phyloP scores from a whole-genome alignment of 2,888 invertebrate species.

The Mongoloraphidia duomilia region DNA sequence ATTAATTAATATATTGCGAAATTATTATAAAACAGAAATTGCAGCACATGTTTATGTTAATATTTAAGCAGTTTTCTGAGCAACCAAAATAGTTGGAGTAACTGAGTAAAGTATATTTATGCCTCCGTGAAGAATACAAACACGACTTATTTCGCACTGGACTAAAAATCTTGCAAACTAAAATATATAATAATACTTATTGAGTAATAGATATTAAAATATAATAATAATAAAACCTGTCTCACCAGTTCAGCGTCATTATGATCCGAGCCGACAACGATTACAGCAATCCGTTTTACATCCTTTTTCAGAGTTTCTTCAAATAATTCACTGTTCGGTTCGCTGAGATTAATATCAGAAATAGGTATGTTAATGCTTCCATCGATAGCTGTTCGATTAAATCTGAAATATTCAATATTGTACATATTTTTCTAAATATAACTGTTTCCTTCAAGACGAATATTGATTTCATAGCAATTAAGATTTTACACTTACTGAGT shows the following conservation, averaged over 20 bases:
- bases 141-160: slow-evolving; percentile 58
- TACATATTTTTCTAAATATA: slow-evolving; percentile 3
- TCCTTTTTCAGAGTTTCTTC: slow-evolving; percentile 41
- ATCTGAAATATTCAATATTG: slow-evolving; percentile 35
- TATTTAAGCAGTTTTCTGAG: slow-evolving; percentile 11
- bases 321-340: slow-evolving; percentile 52
- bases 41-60: background rate
- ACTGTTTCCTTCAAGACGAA: background rate
- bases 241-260: slow-evolving; percentile 61
- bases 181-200: slow-evolving; percentile 18
- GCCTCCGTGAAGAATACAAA: slow-evolving; percentile 79
- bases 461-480: slow-evolving; percentile 17
- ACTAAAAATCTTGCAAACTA: slow-evolving; percentile 82
- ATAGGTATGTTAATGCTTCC: slow-evolving; percentile 83
- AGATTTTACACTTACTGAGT: slow-evolving; percentile 35
- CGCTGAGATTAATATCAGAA: slow-evolving; percentile 58
- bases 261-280: slow-evolving; percentile 65
- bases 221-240: slow-evolving; percentile 4
- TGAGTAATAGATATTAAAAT: slow-evolving; percentile 4
- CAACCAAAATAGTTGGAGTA: slow-evolving; percentile 39
- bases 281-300: slow-evolving; percentile 50
- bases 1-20: too few relatives aligned
- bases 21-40: background rate
- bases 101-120: slow-evolving; percentile 60
- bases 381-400: slow-evolving; percentile 60